phyloP scores from a whole-genome alignment of 2,888 invertebrate species.

The Conus canariensis region DNA sequence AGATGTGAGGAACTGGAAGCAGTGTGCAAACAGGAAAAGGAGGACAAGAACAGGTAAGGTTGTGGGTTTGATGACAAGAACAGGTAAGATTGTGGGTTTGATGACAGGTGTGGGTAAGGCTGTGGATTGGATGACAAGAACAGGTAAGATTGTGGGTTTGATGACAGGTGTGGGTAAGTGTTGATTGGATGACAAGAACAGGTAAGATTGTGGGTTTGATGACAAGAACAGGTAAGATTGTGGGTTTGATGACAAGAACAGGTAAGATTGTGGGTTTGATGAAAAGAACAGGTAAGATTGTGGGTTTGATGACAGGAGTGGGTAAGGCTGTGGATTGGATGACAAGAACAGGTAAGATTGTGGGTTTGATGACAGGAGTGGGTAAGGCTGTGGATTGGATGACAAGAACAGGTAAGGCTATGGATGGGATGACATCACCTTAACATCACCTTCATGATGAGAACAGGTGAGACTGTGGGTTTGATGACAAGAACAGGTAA shows the following conservation, averaged over 20 bases:
- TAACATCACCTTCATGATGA: too few species aligned
- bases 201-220: background rate
- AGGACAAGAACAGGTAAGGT: constrained; percentile 16
- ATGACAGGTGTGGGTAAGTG: constrained; percentile 31
- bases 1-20: constrained; percentile 36
- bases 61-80: background rate
- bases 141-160: background rate
- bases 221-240: background rate
- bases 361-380: constrained; percentile 3
- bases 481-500: background rate
- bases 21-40: constrained; percentile 17
- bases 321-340: background rate
- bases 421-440: background rate
- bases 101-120: background rate
- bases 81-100: background rate
- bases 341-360: background rate
- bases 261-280: background rate
- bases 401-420: background rate
- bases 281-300: background rate
- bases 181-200: too few species aligned
- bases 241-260: background rate
- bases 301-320: background rate
- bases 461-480: background rate
- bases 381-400: background rate
- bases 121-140: too few species aligned